Percentiles rank a stretch among this genome's conserved stretches.
These are phyloP conservation scores for Macaria liturata DNA, from an alignment of 2,888 invertebrate genomes.

Conservation along the genomic window DNA sequence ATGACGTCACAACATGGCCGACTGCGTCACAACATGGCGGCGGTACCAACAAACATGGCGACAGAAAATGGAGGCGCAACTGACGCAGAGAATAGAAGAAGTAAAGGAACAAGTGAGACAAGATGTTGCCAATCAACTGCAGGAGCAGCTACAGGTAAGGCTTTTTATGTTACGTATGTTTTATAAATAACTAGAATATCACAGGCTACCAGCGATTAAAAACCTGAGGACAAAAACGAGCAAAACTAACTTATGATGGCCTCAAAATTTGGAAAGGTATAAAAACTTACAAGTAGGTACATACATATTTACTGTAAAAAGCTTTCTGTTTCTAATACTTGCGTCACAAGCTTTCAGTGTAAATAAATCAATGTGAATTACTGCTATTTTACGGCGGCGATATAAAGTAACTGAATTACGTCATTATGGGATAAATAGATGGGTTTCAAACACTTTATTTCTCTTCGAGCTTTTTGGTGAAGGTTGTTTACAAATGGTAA, in stretches of 20 bases:
- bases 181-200: too few species aligned
- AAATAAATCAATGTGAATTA: too few species aligned
- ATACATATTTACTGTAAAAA: neutral
- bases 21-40: constrained; percentile 30
- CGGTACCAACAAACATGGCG: constrained; percentile 31
- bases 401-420: neutral
- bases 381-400: neutral
- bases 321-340: constrained; percentile 7
- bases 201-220: too few species aligned
- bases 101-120: constrained; percentile 81
- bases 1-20: constrained; percentile 21
- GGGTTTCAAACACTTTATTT: too few species aligned
- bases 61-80: constrained; percentile 51
- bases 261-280: too few species aligned
- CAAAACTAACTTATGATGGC: too few species aligned
- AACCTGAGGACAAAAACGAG: too few species aligned
- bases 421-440: too few species aligned
- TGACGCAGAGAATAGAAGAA: constrained; percentile 51
- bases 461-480: too few species aligned
- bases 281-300: too few species aligned
- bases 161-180: neutral
- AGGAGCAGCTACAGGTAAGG: constrained; percentile 88
- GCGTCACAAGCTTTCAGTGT: neutral
- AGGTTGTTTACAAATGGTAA: too few species aligned
- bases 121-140: constrained; percentile 87